Evolutionary conservation across 2,797 vertebrate species (phyloP).

Genomic region (Phoxinus dragarum): DNA sequence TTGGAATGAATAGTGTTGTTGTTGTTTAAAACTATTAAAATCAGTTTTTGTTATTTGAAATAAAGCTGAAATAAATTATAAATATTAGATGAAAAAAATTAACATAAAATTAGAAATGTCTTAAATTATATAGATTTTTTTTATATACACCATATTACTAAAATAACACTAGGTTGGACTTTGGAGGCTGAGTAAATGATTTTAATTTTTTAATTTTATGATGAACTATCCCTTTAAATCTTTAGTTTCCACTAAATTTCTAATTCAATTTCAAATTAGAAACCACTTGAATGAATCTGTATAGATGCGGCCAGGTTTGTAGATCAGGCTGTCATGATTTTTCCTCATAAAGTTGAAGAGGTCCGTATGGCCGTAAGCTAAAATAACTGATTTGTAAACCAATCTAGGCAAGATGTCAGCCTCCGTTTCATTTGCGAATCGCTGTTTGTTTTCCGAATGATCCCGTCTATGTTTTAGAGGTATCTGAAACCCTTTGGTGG

Average conservation of each 20-base stretch:
- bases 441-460: no score
- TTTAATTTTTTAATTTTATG: not conserved
- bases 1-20: not conserved
- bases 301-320: not conserved
- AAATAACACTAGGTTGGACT: not conserved
- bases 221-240: not conserved
- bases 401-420: not conserved
- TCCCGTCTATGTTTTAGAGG: not conserved
- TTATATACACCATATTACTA: no score
- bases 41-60: not conserved
- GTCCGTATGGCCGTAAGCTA: not conserved
- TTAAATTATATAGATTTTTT: not conserved
- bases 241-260: not conserved
- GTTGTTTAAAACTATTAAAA: not conserved
- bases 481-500: constrained; percentile 18
- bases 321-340: not conserved
- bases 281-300: not conserved
- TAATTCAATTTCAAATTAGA: not conserved
- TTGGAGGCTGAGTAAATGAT: not conserved
- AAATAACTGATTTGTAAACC: constrained; percentile 23
- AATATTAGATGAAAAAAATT: not conserved
- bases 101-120: not conserved
- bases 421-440: not conserved
- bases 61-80: not conserved
- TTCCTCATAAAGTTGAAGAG: not conserved